These are phyloP conservation scores for Ectropis crepuscularia DNA, from an alignment of 2,888 invertebrate species.

Conservation along the genomic window DNA sequence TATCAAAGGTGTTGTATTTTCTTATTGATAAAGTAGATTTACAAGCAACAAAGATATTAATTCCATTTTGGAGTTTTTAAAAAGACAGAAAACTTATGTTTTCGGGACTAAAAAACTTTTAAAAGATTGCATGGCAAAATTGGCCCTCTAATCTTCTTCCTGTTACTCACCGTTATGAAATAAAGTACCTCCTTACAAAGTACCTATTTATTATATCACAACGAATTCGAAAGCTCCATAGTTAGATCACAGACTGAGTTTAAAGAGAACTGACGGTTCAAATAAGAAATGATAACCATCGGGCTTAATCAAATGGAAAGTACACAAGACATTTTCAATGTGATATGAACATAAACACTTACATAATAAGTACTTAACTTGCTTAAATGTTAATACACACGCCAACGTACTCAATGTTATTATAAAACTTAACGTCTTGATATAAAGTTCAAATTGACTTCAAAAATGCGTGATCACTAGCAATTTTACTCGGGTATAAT, in stretches of 20 bases:
- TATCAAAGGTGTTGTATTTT: too few species aligned
- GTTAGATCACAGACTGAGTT: conserved; percentile 20
- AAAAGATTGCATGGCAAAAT: not conserved
- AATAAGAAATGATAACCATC: conserved; percentile 22
- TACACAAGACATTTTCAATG: conserved; percentile 28
- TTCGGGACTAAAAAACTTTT: too few species aligned
- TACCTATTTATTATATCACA: conserved; percentile 22
- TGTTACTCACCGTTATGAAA: conserved; percentile 6
- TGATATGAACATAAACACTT: conserved; percentile 26
- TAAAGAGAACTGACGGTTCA: conserved; percentile 17
- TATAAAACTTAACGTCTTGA: conserved; percentile 9
- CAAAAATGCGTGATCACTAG: not conserved
- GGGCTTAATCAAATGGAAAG: conserved; percentile 33
- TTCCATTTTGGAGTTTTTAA: too few species aligned
- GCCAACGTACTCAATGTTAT: not conserved
- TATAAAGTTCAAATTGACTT: conserved; percentile 24
- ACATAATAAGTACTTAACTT: conserved; percentile 16
- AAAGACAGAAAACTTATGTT: too few species aligned
- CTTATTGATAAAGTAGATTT: too few species aligned
- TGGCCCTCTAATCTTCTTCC: conserved; percentile 9
- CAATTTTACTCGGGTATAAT: conserved; percentile 13
- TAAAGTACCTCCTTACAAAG: conserved; percentile 5
- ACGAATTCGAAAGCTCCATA: conserved; percentile 18
- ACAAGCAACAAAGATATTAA: too few species aligned
- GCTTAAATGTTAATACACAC: conserved; percentile 17